A percentile compares a stretch with the other conserved stretches of the same genome.
Evolutionary conservation across 2,888 invertebrate species (phyloP).

Genomic region (Lobophora halterata): DNA sequence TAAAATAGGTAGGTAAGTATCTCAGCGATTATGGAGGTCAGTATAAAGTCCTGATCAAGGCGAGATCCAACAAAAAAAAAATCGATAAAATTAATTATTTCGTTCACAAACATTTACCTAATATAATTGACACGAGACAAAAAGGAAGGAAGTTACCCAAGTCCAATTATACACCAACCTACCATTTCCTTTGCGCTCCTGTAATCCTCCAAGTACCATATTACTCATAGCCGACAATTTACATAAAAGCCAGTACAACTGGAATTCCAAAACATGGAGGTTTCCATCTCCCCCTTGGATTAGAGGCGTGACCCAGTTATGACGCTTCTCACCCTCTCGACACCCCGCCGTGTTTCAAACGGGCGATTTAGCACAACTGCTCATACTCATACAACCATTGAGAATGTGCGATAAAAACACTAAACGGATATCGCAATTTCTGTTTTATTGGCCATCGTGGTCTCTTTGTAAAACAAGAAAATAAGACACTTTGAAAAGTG

Average conservation of each 20-base stretch:
- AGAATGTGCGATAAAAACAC: slow-evolving; percentile 8
- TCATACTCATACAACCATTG: slow-evolving; percentile 10
- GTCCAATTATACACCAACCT: too few species aligned
- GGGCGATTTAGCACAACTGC: slow-evolving; percentile 7
- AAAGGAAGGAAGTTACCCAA: too few species aligned
- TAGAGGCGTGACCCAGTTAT: slow-evolving; percentile 20
- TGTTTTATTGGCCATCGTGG: neutral
- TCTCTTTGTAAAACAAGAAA: too few species aligned
- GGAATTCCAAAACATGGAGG: slow-evolving; percentile 8
- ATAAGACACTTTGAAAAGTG: neutral
- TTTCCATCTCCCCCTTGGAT: slow-evolving; percentile 15
- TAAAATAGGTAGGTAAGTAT: too few species aligned
- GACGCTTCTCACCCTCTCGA: slow-evolving; percentile 3
- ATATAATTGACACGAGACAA: too few species aligned
- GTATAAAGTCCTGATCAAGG: too few species aligned
- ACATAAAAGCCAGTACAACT: slow-evolving; percentile 13
- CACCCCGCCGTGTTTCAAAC: slow-evolving; percentile 16
- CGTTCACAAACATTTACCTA: too few species aligned
- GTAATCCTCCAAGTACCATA: too few species aligned
- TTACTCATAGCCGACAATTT: slow-evolving; percentile 14
- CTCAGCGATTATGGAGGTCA: too few species aligned
- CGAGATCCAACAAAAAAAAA: too few species aligned
- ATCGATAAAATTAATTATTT: too few species aligned
- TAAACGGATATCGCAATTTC: slow-evolving; percentile 5
- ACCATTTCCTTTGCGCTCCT: too few species aligned